Base-by-base conservation (phyloP, 2,797 vertebrate genomes). In the Euphonia xanthogaster region DNA sequence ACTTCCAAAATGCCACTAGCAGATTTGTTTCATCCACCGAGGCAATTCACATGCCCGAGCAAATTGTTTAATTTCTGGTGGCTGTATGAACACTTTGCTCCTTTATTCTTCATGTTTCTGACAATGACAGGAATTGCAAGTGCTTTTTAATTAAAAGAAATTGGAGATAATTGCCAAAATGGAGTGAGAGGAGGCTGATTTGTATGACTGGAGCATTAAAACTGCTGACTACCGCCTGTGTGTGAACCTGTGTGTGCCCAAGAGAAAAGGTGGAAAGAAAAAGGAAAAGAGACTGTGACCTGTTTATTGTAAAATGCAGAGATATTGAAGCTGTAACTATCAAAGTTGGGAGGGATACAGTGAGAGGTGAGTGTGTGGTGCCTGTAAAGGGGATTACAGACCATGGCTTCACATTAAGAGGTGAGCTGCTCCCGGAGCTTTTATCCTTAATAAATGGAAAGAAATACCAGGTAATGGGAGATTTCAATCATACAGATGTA, bases 401-500 rank as follows among this genome's bases (percentile, higher is more conserved):
- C 57, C 93, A 42, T 5, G 22, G 50, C 54, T 76, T 93, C 54
- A 50, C 73, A 83, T 89, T 72, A 77, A 92, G 70, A 90, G 70
- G 40, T 68, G 71, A 95, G 88, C 48, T 82, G 61, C 47, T 94
- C 89, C 86, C 5, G 10, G 82, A 78, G 91, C 94, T 90, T 93
- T 95, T 88, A 91, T 94, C 94, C 45, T 33, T 86, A 91, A 96
- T 94, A 91, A 88, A 95, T 94, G 85, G 84, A 78, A 95, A 96
- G 72, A 93, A 96, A 94, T 91, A 61, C 24, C 1, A 0, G 62
- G 79, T 95, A 94, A 96, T 94, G 87, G 87, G 92, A 89, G 94
- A 93, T 93, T 94, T 96, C 89, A 95, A 81, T 96, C 96, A 95
- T 48, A 57, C 94, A 96, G 95, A 94, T 91, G 67, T 86, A 88